A percentile compares a stretch with the other conserved stretches of the same genome.
These are phyloP conservation scores for Paralichthys olivaceus DNA, from an alignment of 2,113 vertebrate genomes.

Conservation along the genomic window DNA sequence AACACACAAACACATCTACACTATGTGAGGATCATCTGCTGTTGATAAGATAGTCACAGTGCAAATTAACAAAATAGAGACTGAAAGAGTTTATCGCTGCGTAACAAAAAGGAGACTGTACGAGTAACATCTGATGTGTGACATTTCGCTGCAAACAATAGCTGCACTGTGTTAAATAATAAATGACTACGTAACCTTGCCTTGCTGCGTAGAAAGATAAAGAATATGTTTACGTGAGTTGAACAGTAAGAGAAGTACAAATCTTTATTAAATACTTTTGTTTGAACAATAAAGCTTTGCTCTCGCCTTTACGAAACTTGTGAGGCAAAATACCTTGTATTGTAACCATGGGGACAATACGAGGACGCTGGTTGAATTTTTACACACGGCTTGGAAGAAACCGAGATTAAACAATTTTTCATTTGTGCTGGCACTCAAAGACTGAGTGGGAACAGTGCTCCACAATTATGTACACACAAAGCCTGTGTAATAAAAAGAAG, in stretches of 20 bases:
- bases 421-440: slow-evolving; percentile 29
- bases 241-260: background rate
- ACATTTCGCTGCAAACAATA: slow-evolving; percentile 12
- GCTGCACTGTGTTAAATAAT: slow-evolving; percentile 32
- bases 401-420: slow-evolving; percentile 61
- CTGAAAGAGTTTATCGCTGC: background rate
- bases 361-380: slow-evolving; percentile 39
- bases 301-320: slow-evolving; percentile 19
- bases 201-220: slow-evolving; percentile 24
- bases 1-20: slow-evolving; percentile 14
- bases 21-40: background rate
- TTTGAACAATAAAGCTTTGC: slow-evolving; percentile 46
- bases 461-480: slow-evolving; percentile 40
- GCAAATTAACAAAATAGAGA: slow-evolving; percentile 17
- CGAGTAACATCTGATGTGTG: slow-evolving; percentile 7
- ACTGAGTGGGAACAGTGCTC: slow-evolving; percentile 39
- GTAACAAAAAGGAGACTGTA: slow-evolving; percentile 10
- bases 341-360: slow-evolving; percentile 37
- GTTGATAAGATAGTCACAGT: background rate
- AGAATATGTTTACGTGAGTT: background rate
- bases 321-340: slow-evolving; percentile 30
- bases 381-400: slow-evolving; percentile 25
- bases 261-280: slow-evolving; percentile 28
- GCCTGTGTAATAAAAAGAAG: slow-evolving; percentile 58
- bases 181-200: slow-evolving; percentile 23